These are phyloP conservation scores for Pachycephala philippinensis DNA, from an alignment of 2,113 vertebrate species.

Conservation along the genomic window DNA sequence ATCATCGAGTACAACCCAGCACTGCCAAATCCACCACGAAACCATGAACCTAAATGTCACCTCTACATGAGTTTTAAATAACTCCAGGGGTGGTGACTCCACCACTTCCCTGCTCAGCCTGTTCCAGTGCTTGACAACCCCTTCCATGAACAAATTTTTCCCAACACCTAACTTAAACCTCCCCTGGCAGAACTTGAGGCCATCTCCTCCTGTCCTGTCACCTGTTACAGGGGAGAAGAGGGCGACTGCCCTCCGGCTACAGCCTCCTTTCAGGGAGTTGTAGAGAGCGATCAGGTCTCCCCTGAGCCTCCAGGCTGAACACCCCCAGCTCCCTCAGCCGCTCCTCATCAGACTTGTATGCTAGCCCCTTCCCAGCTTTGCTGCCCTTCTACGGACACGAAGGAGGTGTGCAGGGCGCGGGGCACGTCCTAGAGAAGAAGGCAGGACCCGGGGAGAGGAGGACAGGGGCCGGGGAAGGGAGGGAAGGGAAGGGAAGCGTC, in stretches of 20 bases:
- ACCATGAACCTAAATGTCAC: background rate
- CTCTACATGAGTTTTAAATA: background rate
- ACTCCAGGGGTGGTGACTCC: background rate
- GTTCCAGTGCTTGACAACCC: background rate
- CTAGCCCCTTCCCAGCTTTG: background rate
- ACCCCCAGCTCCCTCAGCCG: background rate
- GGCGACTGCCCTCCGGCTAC: fast-evolving
- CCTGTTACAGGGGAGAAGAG: background rate
- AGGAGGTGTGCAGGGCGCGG: background rate
- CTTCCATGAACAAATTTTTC: background rate
- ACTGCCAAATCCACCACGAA: background rate
- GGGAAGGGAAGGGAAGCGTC: background rate
- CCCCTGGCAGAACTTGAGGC: too few species aligned
- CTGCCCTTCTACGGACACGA: background rate
- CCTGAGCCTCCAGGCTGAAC: background rate
- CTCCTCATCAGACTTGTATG: background rate
- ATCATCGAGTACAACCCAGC: background rate
- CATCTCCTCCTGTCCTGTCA: background rate
- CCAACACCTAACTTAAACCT: background rate
- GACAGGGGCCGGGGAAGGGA: too few species aligned
- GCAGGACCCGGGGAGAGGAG: background rate
- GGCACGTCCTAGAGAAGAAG: too few species aligned
- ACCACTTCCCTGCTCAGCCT: background rate
- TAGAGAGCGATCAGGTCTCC: fast-evolving
- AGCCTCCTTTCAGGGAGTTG: background rate